These are phyloP conservation scores for Cyphomyrmex costatus DNA, from an alignment of 1,140 invertebrate genomes.

Conservation along the genomic window DNA sequence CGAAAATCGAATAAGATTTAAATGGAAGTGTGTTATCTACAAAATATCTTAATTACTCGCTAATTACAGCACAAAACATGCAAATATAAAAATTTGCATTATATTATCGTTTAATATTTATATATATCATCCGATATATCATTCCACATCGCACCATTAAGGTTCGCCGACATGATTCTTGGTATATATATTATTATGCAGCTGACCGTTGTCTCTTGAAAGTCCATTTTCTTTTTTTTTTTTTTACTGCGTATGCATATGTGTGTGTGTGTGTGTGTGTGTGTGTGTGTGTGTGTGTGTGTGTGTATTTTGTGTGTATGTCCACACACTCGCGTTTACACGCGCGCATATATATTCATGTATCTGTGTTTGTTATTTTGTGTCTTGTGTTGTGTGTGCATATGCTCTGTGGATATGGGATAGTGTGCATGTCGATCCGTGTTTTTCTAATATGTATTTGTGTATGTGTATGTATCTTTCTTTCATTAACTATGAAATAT, in stretches of 20 bases:
- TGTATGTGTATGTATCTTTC: slow-evolving; percentile 44
- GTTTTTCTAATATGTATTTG: slow-evolving; percentile 18
- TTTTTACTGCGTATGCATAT: slow-evolving; percentile 42
- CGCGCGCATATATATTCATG: background rate
- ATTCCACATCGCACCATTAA: slow-evolving; percentile 77
- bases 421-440: background rate
- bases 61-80: slow-evolving; percentile 87
- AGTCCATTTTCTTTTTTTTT: slow-evolving; percentile 40
- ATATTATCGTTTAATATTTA: slow-evolving; percentile 84
- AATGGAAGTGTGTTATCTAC: slow-evolving; percentile 85
- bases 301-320: background rate
- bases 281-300: background rate
- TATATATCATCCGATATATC: slow-evolving; percentile 83
- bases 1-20: slow-evolving; percentile 82
- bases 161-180: slow-evolving; percentile 76
- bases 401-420: background rate
- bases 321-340: background rate
- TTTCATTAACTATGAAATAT: slow-evolving; percentile 82
- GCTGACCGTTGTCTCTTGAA: slow-evolving; percentile 68
- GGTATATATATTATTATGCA: slow-evolving; percentile 79
- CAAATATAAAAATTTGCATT: slow-evolving; percentile 87
- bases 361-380: background rate
- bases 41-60: slow-evolving; percentile 87
- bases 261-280: background rate
- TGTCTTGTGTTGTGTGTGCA: background rate